Percentiles rank a stretch among this genome's conserved stretches.
phyloP scores from a whole-genome alignment of 2,888 invertebrate genomes.

The Macrophya alboannulata region DNA sequence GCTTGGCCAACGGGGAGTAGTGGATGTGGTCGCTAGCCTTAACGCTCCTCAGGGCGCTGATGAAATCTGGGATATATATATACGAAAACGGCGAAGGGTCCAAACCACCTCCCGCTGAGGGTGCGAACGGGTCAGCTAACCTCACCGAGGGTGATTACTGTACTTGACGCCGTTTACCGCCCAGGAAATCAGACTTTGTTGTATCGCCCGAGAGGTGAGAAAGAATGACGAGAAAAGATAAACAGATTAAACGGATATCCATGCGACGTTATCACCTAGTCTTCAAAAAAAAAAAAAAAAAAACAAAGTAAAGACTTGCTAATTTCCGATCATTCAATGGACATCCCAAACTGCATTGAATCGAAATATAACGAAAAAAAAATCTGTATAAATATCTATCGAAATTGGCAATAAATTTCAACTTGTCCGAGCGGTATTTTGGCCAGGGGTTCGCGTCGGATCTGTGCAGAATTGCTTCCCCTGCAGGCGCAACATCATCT shows the following conservation, averaged over 20 bases:
- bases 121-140: conserved; percentile 45
- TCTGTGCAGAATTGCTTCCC: not conserved
- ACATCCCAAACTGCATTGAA: not conserved
- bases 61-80: conserved; percentile 55
- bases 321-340: not conserved
- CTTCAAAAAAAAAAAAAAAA: not conserved
- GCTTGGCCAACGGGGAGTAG: conserved; percentile 60
- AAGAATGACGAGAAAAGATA: not conserved
- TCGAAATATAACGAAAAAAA: not conserved
- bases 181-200: conserved; percentile 42
- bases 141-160: conserved; percentile 44
- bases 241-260: not conserved
- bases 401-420: not conserved
- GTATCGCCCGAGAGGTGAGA: not conserved
- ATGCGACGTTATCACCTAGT: not conserved
- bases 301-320: not conserved
- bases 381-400: not conserved
- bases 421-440: not conserved
- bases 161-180: conserved; percentile 46
- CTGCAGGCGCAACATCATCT: not conserved
- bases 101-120: conserved; percentile 8
- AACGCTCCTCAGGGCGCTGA: conserved; percentile 53
- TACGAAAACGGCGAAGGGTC: conserved; percentile 43
- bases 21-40: conserved; percentile 48
- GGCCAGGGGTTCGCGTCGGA: not conserved